Evolutionary conservation across 2,797 vertebrate genomes (phyloP).

Genomic region (Atherinosoma microstoma): DNA sequence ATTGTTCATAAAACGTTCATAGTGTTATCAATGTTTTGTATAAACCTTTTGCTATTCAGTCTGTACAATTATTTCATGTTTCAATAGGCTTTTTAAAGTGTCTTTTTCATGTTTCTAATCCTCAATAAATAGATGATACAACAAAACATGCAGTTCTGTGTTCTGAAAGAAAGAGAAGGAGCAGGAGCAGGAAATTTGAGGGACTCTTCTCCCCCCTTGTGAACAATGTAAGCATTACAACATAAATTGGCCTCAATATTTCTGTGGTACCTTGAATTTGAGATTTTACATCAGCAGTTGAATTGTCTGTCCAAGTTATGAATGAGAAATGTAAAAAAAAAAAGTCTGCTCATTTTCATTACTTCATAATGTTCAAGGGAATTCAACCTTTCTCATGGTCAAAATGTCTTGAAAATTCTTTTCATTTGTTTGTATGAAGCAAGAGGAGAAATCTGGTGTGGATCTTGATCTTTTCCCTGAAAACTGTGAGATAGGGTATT

Average conservation of each 20-base stretch:
- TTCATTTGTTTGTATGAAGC: too few species aligned
- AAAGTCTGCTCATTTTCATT: background rate
- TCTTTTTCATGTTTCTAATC: conserved; percentile 73
- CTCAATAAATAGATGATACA: conserved; percentile 66
- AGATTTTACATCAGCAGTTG: background rate
- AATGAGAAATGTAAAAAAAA: background rate
- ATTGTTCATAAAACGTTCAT: conserved; percentile 39
- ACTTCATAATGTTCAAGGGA: background rate
- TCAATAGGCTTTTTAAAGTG: conserved; percentile 56
- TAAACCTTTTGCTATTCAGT: conserved; percentile 55
- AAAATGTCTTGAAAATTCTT: too few species aligned
- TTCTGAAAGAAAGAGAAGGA: conserved; percentile 17
- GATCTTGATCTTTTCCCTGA: too few species aligned
- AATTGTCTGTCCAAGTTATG: background rate
- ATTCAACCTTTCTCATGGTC: background rate
- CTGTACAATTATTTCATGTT: conserved; percentile 48
- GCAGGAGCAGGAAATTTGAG: background rate
- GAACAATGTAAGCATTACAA: conserved; percentile 23
- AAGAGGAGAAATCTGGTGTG: too few species aligned
- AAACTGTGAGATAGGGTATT: too few species aligned
- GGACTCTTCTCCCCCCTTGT: conserved; percentile 35
- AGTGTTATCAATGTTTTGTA: conserved; percentile 59
- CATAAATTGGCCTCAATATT: background rate
- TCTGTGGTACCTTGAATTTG: background rate
- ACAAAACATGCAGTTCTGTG: conserved; percentile 34